These are phyloP conservation scores for Hypocryptadius cinnamomeus DNA, from an alignment of 2,113 vertebrate species.

Conservation along the genomic window DNA sequence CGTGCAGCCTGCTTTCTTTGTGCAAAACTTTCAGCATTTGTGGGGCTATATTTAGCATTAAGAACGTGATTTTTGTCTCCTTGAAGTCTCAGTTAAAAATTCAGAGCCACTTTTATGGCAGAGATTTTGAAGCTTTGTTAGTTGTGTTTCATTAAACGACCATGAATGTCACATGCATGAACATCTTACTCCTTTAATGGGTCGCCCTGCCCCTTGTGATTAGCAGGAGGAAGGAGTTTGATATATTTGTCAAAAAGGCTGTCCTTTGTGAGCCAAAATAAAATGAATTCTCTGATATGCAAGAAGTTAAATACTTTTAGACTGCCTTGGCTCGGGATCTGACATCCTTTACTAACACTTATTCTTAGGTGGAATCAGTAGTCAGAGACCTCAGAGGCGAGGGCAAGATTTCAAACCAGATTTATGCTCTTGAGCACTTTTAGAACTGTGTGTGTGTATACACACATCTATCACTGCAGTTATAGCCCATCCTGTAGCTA, in stretches of 20 bases:
- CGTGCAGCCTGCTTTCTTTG: background rate
- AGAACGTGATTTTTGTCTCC: background rate
- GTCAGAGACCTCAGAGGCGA: constrained; percentile 9
- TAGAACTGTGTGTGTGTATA: background rate
- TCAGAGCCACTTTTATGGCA: background rate
- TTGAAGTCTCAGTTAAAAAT: background rate
- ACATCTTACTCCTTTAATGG: background rate
- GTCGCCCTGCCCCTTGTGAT: constrained; percentile 14
- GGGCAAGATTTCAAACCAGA: background rate
- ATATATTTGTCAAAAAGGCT: constrained; percentile 26
- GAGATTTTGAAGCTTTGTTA: constrained; percentile 20
- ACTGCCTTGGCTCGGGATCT: constrained; percentile 1
- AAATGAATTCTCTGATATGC: background rate
- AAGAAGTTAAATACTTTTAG: constrained; percentile 24
- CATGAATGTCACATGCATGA: background rate
- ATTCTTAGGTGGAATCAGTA: constrained; percentile 19
- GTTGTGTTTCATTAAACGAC: background rate
- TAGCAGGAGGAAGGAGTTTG: constrained; percentile 17
- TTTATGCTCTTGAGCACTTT: constrained; percentile 30
- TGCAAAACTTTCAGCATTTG: background rate
- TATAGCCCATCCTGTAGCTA: background rate
- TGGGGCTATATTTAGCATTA: background rate
- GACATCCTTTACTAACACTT: background rate
- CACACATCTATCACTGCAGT: constrained; percentile 1
- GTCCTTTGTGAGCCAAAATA: constrained; percentile 31